Percentiles rank a stretch among this genome's conserved stretches.
Evolutionary conservation across 2,888 invertebrate genomes (phyloP).

Genomic region (Leistus spinibarbis): DNA sequence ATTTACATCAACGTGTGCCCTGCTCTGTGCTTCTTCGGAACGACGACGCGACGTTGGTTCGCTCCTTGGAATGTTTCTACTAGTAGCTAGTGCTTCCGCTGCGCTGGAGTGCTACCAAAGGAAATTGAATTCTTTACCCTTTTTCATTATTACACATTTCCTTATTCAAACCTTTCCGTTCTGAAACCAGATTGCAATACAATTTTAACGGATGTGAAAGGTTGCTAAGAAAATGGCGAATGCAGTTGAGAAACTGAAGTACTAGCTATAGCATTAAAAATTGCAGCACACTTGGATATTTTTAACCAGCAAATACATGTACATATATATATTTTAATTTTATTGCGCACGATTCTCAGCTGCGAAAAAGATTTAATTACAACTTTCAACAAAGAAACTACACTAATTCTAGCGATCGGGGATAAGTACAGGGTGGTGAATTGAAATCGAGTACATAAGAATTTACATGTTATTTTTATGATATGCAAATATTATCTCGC

Average conservation of each 20-base stretch:
- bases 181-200: neutral
- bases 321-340: too few relatives aligned
- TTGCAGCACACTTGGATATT: neutral
- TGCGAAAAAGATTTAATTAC: too few relatives aligned
- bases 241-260: neutral
- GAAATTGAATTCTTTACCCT: conserved; percentile 35
- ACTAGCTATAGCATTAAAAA: neutral
- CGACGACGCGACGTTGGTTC: neutral
- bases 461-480: too few relatives aligned
- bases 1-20: conserved; percentile 17
- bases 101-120: neutral
- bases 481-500: too few relatives aligned
- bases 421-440: too few relatives aligned
- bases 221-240: neutral
- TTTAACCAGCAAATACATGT: neutral
- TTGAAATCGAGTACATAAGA: too few relatives aligned
- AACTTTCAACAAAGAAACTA: too few relatives aligned
- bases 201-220: neutral
- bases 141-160: conserved; percentile 25
- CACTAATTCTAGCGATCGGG: too few relatives aligned
- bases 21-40: neutral
- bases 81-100: neutral
- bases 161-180: conserved; percentile 7
- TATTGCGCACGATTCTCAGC: too few relatives aligned
- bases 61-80: neutral